phyloP scores from a whole-genome alignment of 2,113 vertebrate species.

The Menura novaehollandiae region DNA sequence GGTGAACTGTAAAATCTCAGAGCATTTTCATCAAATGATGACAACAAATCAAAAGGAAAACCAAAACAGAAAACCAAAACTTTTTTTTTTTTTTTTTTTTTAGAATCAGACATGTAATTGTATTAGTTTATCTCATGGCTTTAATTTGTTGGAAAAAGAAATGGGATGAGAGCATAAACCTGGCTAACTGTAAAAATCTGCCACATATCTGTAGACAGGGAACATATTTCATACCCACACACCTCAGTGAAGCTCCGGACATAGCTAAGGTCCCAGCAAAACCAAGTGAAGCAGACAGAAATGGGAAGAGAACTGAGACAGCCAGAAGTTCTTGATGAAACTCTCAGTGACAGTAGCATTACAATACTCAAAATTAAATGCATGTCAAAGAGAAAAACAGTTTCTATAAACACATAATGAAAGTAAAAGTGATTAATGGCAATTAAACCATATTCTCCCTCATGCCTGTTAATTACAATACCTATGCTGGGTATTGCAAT shows the following conservation, averaged over 20 bases:
- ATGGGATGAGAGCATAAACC: not conserved
- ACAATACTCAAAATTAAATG: constrained; percentile 13
- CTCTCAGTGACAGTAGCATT: not conserved
- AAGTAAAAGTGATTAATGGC: constrained; percentile 35
- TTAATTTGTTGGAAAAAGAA: not conserved
- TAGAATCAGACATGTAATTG: not conserved
- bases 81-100: not conserved
- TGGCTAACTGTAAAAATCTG: not conserved
- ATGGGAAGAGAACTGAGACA: not conserved
- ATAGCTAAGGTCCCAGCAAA: not conserved
- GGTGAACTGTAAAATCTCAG: not conserved
- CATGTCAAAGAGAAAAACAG: not conserved
- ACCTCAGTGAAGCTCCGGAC: not conserved
- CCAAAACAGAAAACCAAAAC: too few species aligned
- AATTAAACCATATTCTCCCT: not conserved
- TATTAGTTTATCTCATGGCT: not conserved
- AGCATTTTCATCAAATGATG: not conserved
- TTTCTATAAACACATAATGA: not conserved
- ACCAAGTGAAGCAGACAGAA: not conserved
- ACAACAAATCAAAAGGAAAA: not conserved
- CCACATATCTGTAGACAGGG: not conserved
- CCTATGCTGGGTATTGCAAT: constrained; percentile 9
- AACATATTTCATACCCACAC: not conserved
- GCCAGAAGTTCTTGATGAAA: not conserved
- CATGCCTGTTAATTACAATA: constrained; percentile 22